These are phyloP conservation scores for Sinocyclocheilus anophthalmus DNA, from an alignment of 2,113 vertebrate species.

Conservation along the genomic window DNA sequence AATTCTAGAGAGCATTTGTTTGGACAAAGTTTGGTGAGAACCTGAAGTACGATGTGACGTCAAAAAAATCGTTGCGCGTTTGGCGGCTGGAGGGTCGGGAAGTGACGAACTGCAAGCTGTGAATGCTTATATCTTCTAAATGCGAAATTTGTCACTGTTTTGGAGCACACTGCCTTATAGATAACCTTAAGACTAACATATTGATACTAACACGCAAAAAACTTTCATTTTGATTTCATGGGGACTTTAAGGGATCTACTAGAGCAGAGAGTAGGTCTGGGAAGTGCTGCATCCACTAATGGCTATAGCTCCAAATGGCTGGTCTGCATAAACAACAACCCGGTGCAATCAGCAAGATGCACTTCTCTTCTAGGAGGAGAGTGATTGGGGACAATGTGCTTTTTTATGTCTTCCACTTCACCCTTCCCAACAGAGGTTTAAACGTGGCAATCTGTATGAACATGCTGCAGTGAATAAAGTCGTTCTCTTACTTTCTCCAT, in stretches of 20 bases:
- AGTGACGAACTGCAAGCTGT: too few relatives aligned
- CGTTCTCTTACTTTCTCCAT: neutral
- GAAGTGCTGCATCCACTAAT: slow-evolving; percentile 53
- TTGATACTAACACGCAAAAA: too few relatives aligned
- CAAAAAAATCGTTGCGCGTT: too few relatives aligned
- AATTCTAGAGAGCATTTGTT: too few relatives aligned
- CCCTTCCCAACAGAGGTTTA: slow-evolving; percentile 35
- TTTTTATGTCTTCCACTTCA: slow-evolving; percentile 27
- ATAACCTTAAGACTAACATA: too few relatives aligned
- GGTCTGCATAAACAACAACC: slow-evolving; percentile 61
- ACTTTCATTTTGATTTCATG: too few relatives aligned
- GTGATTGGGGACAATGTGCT: slow-evolving; percentile 43
- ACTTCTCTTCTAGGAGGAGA: slow-evolving; percentile 29
- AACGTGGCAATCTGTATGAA: slow-evolving; percentile 40
- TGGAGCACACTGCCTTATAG: too few relatives aligned
- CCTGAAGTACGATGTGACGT: too few relatives aligned
- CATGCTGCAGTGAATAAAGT: neutral
- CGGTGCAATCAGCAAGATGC: slow-evolving; percentile 58
- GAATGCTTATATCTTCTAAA: too few relatives aligned
- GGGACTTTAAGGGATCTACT: slow-evolving; percentile 48
- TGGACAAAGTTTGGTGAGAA: too few relatives aligned
- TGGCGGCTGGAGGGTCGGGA: too few relatives aligned
- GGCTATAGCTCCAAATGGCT: slow-evolving; percentile 53
- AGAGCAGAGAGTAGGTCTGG: slow-evolving; percentile 28
- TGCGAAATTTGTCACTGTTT: too few relatives aligned